Conservation (phyloP, 2,113 vertebrate genomes). For the Myrmecobius fasciatus region DNA sequence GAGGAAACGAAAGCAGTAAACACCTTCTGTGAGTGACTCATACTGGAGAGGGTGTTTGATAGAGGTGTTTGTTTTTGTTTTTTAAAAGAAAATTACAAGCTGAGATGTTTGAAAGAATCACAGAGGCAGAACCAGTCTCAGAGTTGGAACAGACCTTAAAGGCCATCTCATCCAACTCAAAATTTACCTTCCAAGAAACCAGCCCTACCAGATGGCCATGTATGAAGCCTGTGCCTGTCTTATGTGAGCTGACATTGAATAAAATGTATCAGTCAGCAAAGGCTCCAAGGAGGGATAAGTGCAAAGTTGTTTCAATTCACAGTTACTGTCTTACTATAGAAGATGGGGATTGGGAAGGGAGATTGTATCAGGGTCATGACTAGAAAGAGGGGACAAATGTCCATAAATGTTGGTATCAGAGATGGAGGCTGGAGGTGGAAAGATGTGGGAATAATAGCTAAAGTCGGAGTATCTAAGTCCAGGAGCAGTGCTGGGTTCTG, state of each 20-base stretch:
- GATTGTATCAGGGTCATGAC: not conserved
- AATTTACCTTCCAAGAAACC: not conserved
- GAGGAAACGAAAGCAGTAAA: constrained; percentile 40
- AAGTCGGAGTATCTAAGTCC: not conserved
- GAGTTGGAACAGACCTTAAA: not conserved
- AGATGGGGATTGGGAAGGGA: not conserved
- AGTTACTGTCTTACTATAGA: not conserved
- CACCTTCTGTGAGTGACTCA: constrained; percentile 14
- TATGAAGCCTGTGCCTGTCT: not conserved
- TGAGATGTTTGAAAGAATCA: not conserved
- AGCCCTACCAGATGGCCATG: not conserved
- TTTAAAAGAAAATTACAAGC: constrained; percentile 30
- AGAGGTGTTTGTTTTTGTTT: constrained; percentile 30
- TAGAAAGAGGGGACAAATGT: not conserved
- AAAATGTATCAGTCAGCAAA: not conserved
- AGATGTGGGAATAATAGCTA: not conserved
- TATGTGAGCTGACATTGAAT: not conserved
- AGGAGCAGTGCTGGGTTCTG: not conserved
- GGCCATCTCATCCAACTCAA: not conserved
- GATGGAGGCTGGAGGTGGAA: not conserved
- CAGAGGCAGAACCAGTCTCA: not conserved
- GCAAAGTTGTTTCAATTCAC: not conserved
- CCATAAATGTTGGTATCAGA: not conserved
- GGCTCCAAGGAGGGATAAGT: not conserved
- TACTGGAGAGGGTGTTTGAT: constrained; percentile 35